A percentile compares a stretch with the other conserved stretches of the same genome.
Evolutionary conservation across 1,140 invertebrate genomes (phyloP).

Genomic region (Battus philenor): DNA sequence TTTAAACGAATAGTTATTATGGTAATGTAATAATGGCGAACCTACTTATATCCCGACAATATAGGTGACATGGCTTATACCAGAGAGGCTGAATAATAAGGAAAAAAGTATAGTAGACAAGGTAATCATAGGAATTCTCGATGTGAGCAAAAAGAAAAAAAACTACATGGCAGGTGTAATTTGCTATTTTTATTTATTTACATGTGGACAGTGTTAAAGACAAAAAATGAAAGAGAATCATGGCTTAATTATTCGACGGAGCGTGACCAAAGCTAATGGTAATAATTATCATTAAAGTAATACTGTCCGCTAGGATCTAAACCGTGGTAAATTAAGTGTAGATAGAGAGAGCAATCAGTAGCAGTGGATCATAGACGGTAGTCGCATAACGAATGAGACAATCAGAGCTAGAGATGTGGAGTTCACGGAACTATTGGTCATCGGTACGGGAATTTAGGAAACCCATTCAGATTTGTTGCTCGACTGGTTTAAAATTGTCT

Average conservation of each 20-base stretch:
- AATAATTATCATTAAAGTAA: constrained; percentile 60
- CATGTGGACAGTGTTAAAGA: constrained; percentile 1
- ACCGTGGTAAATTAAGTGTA: constrained; percentile 57
- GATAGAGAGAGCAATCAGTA: constrained; percentile 49
- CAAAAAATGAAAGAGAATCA: constrained; percentile 13
- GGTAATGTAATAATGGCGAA: constrained; percentile 11
- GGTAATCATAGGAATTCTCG: constrained; percentile 15
- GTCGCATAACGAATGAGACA: constrained; percentile 60
- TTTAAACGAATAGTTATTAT: constrained; percentile 12
- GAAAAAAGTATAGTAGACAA: constrained; percentile 14
- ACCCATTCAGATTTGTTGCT: neutral
- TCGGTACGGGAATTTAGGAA: constrained; percentile 10
- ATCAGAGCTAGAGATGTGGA: constrained; percentile 32
- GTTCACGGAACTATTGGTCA: constrained; percentile 34
- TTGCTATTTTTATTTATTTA: constrained; percentile 15
- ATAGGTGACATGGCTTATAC: too few species aligned
- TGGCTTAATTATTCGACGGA: constrained; percentile 47
- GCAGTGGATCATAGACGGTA: constrained; percentile 52
- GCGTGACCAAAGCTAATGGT: constrained; percentile 46
- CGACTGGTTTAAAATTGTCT: constrained; percentile 6
- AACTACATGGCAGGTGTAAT: constrained; percentile 13
- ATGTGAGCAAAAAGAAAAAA: constrained; percentile 16
- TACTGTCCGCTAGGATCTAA: constrained; percentile 34
- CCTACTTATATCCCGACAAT: neutral
- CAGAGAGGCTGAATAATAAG: constrained; percentile 5